Percentiles rank a stretch among this genome's conserved stretches.
phyloP scores from a whole-genome alignment of 2,113 vertebrate species.

The Monarcha castaneiventris region DNA sequence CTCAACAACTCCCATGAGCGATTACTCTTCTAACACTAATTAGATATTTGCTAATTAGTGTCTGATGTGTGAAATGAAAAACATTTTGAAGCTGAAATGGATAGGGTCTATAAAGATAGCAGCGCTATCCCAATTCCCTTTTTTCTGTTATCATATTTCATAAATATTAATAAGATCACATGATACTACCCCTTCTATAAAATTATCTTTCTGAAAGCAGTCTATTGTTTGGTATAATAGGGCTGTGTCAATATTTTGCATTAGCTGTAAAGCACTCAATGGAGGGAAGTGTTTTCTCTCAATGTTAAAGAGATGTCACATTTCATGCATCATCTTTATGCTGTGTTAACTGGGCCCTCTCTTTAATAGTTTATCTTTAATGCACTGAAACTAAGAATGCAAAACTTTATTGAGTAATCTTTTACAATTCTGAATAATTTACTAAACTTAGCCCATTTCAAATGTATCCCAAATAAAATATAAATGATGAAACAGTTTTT shows the following conservation, averaged over 20 bases:
- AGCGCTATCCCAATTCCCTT: conserved; percentile 75
- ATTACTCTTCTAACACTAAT: conserved; percentile 96
- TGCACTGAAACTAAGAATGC: conserved; percentile 48
- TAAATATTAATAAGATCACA: conserved; percentile 88
- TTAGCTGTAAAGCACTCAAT: conserved; percentile 75
- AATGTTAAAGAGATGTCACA: conserved; percentile 78
- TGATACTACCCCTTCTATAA: conserved; percentile 74
- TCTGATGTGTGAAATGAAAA: conserved; percentile 91
- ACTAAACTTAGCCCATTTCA: conserved; percentile 37
- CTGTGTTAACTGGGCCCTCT: conserved; percentile 55
- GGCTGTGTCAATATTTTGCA: conserved; percentile 84
- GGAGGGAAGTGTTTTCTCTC: conserved; percentile 70
- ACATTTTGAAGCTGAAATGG: conserved; percentile 87
- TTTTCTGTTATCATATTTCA: conserved; percentile 83
- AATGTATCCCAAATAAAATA: conserved; percentile 61
- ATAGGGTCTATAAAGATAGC: conserved; percentile 82
- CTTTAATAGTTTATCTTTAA: conserved; percentile 52
- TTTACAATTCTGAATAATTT: conserved; percentile 51
- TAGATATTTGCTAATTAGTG: conserved; percentile 96
- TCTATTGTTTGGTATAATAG: conserved; percentile 79
- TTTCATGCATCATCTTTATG: conserved; percentile 73
- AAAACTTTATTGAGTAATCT: conserved; percentile 45
- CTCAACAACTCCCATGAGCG: conserved; percentile 85
- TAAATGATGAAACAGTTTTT: conserved; percentile 24
- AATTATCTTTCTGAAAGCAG: conserved; percentile 75